phyloP scores from a whole-genome alignment of 2,888 invertebrate genomes.

The Cenopis cana region DNA sequence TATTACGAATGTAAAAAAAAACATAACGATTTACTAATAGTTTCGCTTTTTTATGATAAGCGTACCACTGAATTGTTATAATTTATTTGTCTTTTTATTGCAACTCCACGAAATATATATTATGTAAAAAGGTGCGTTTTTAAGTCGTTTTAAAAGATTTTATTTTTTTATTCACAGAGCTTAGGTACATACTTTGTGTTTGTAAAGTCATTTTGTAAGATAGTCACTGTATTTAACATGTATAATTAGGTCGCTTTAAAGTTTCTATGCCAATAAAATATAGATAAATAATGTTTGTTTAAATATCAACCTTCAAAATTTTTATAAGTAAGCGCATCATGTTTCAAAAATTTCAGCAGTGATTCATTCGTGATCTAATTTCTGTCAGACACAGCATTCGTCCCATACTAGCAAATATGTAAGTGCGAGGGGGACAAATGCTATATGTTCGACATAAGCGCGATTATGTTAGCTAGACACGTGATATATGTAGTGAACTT shows the following conservation, averaged over 20 bases:
- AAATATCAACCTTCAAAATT: slow-evolving; percentile 51
- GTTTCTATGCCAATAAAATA: slow-evolving; percentile 78
- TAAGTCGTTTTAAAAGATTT: slow-evolving; percentile 69
- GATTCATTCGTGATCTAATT: neutral
- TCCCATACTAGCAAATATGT: neutral
- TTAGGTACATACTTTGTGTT: slow-evolving; percentile 58
- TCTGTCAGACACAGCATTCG: no score
- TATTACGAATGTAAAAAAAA: slow-evolving; percentile 14
- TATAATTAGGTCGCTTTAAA: slow-evolving; percentile 72
- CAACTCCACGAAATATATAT: slow-evolving; percentile 51
- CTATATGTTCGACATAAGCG: no score
- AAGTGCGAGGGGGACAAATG: neutral
- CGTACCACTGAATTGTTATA: slow-evolving; percentile 21
- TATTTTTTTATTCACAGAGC: slow-evolving; percentile 77
- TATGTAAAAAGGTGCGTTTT: slow-evolving; percentile 64
- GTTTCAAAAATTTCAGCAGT: neutral
- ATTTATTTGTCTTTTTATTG: slow-evolving; percentile 49
- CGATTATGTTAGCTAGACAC: no score
- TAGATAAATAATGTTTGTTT: slow-evolving; percentile 60
- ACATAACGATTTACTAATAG: slow-evolving; percentile 13
- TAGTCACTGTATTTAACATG: slow-evolving; percentile 72
- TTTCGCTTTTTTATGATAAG: slow-evolving; percentile 30
- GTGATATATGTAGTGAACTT: no score
- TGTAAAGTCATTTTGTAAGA: slow-evolving; percentile 75
- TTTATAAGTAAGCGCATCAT: neutral